Percentiles rank a stretch among this genome's conserved stretches.
phyloP scores from a whole-genome alignment of 2,797 vertebrate species.

The Gadopsis bispinosus region DNA sequence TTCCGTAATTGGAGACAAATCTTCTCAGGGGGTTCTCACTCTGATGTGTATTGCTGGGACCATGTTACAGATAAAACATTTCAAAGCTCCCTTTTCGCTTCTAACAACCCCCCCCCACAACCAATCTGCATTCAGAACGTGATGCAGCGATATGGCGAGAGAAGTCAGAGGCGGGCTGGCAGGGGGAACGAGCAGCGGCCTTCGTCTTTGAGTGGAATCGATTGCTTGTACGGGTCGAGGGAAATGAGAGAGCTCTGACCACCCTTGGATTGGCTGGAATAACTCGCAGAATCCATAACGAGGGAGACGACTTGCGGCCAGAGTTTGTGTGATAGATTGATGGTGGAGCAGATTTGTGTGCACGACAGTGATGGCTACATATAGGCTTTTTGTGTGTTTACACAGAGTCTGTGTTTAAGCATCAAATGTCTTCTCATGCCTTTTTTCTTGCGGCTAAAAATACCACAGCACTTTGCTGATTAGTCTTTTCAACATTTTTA shows the following conservation, averaged over 20 bases:
- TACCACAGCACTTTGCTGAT: neutral
- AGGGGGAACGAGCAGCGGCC: slow-evolving; percentile 50
- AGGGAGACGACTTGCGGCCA: slow-evolving; percentile 24
- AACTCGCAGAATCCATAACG: slow-evolving; percentile 63
- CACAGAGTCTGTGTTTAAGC: neutral
- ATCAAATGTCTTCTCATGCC: neutral
- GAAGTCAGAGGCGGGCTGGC: slow-evolving; percentile 38
- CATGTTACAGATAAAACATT: slow-evolving; percentile 38
- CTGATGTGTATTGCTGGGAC: slow-evolving; percentile 12
- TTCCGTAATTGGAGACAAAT: slow-evolving; percentile 47
- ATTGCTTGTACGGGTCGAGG: slow-evolving; percentile 73
- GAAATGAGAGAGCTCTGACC: slow-evolving; percentile 77
- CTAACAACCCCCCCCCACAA: slow-evolving; percentile 12
- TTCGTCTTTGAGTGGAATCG: slow-evolving; percentile 74
- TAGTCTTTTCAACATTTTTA: neutral
- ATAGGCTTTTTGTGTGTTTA: neutral
- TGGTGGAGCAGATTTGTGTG: slow-evolving; percentile 13
- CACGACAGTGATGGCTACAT: neutral
- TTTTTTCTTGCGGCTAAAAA: neutral
- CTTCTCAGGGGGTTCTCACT: slow-evolving; percentile 11
- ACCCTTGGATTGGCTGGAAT: slow-evolving; percentile 55
- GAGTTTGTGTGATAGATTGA: slow-evolving; percentile 30
- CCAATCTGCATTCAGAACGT: slow-evolving; percentile 65
- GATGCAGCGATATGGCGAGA: slow-evolving; percentile 34
- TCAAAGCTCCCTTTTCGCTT: slow-evolving; percentile 1